These are phyloP conservation scores for Anoplophora glabripennis DNA, from an alignment of 1,140 invertebrate genomes.

Conservation along the genomic window DNA sequence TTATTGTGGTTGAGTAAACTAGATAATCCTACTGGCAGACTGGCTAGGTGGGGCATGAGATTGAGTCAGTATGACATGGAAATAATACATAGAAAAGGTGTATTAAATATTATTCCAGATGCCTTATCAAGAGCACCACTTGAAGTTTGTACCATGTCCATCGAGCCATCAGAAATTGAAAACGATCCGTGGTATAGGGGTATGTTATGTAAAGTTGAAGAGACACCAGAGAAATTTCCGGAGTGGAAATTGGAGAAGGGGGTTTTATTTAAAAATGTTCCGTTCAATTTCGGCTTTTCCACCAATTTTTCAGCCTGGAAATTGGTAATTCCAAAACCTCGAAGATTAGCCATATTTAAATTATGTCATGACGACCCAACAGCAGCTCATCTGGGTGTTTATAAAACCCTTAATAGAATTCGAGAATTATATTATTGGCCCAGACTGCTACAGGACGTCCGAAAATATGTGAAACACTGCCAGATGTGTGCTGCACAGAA, in stretches of 20 bases:
- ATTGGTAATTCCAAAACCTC: conserved; percentile 19
- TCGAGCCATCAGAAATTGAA: neutral
- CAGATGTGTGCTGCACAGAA: conserved; percentile 23
- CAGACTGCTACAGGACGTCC: conserved; percentile 19
- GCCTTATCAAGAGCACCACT: conserved; percentile 6
- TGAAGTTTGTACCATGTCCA: conserved; percentile 9
- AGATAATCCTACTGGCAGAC: conserved; percentile 45
- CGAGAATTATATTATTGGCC: conserved; percentile 27
- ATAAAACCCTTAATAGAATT: conserved; percentile 25
- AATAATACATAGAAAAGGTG: conserved; percentile 44
- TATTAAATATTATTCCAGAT: conserved; percentile 6
- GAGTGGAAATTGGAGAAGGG: conserved; percentile 17
- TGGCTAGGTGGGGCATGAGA: conserved; percentile 49
- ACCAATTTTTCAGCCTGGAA: conserved; percentile 23
- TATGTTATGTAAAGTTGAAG: neutral
- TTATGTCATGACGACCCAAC: conserved; percentile 20
- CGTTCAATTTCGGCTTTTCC: neutral
- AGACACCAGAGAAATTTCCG: conserved; percentile 7
- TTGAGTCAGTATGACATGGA: conserved; percentile 47
- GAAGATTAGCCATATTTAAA: conserved; percentile 5
- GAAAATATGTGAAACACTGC: conserved; percentile 16
- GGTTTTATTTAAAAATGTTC: conserved; percentile 15
- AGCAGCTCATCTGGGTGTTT: conserved; percentile 19
- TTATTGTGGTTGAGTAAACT: conserved; percentile 44
- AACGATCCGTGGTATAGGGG: too few species aligned